Conservation (phyloP, 2,113 vertebrate species). For the Sceloporus undulatus region DNA sequence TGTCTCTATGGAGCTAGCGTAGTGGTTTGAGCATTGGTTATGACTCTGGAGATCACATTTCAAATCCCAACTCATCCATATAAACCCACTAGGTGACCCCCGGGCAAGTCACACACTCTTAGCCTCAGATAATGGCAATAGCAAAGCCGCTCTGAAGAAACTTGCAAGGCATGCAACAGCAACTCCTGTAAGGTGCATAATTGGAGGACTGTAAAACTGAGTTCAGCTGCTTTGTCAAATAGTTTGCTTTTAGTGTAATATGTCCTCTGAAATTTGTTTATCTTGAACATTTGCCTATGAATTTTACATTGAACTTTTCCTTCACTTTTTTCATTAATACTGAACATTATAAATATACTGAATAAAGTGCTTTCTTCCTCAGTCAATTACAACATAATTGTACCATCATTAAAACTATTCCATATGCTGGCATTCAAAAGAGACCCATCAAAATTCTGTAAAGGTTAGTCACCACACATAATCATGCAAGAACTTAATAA, state of each 20-base stretch:
- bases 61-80: too few species aligned
- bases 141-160: too few species aligned
- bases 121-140: too few species aligned
- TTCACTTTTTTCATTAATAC: constrained; percentile 17
- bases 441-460: constrained; percentile 52
- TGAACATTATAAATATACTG: constrained; percentile 21
- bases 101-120: too few species aligned
- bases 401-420: constrained; percentile 29
- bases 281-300: constrained; percentile 16
- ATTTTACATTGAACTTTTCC: constrained; percentile 18
- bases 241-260: constrained; percentile 14
- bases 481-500: constrained; percentile 58
- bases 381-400: constrained; percentile 23
- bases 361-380: constrained; percentile 50
- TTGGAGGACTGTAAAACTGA: neutral
- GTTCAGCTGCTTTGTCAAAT: neutral
- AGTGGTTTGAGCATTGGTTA: too few species aligned
- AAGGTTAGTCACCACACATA: constrained; percentile 60
- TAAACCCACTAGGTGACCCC: too few species aligned
- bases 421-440: constrained; percentile 41
- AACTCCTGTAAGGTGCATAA: too few species aligned
- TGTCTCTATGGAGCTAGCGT: too few species aligned
- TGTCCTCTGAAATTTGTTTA: constrained; percentile 39
- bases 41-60: too few species aligned
- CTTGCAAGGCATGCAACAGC: too few species aligned